A percentile compares a stretch with the other conserved stretches of the same genome.
Conservation (phyloP, 2,888 invertebrate genomes). For the Steinernema scapterisci region DNA sequence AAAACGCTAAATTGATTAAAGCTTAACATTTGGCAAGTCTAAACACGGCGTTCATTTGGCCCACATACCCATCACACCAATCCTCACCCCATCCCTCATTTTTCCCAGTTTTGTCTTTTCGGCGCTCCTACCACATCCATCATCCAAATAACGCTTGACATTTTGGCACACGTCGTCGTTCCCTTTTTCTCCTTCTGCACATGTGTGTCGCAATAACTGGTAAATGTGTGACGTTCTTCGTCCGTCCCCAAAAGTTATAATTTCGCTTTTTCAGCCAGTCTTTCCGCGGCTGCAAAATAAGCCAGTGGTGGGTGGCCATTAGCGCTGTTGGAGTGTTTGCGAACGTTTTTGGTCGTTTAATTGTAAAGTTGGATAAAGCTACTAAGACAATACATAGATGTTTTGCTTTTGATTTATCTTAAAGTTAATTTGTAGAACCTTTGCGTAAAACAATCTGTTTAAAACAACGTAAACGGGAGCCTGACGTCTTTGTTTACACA, state of each 20-base stretch:
- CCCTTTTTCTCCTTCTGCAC: background rate
- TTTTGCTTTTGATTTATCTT: too few species aligned
- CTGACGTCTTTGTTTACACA: background rate
- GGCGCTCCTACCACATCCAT: slow-evolving; percentile 4
- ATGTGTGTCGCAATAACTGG: slow-evolving; percentile 19
- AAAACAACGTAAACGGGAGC: background rate
- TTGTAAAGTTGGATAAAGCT: too few species aligned
- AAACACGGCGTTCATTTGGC: slow-evolving; percentile 13
- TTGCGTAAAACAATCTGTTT: too few species aligned
- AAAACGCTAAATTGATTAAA: slow-evolving; percentile 25
- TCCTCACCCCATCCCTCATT: background rate
- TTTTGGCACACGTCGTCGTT: slow-evolving; percentile 21
- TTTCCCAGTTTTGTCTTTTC: background rate
- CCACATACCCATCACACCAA: slow-evolving; percentile 3
- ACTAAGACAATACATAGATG: too few species aligned
- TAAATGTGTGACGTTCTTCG: background rate
- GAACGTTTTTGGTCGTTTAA: background rate
- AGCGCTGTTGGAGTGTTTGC: background rate
- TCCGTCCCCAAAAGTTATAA: background rate
- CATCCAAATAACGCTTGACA: slow-evolving; percentile 13
- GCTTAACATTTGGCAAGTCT: slow-evolving; percentile 23
- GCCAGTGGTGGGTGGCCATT: background rate
- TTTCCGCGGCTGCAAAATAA: background rate
- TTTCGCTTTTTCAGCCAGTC: background rate
- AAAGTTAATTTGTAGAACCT: too few species aligned